Conservation (phyloP, 2,888 invertebrate species). For the Mylabris sibirica region DNA sequence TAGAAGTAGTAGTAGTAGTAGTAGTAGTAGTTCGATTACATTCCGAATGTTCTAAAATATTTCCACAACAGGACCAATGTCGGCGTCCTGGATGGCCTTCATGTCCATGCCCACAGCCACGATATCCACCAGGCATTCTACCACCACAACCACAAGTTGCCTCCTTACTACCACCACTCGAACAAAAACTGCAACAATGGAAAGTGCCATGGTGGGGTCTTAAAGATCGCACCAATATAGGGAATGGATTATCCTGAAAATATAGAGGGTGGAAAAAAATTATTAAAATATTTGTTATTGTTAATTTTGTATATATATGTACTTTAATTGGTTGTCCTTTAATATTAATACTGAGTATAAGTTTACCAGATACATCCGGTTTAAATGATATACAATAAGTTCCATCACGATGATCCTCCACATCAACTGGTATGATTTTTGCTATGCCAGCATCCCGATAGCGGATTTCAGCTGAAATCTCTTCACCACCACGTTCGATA, state of each 20-base stretch:
- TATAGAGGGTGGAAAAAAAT: conserved; percentile 15
- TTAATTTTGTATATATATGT: no score
- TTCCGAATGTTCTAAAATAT: conserved; percentile 68
- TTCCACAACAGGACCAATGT: conserved; percentile 86
- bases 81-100: conserved; percentile 79
- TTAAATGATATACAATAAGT: conserved; percentile 69
- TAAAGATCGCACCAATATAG: conserved; percentile 69
- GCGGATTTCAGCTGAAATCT: conserved; percentile 65
- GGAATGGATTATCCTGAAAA: conserved; percentile 73
- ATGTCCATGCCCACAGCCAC: conserved; percentile 84
- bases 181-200: conserved; percentile 85
- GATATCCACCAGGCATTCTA: conserved; percentile 76
- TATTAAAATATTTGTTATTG: not conserved
- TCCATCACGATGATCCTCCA: conserved; percentile 71
- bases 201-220: conserved; percentile 74
- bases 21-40: conserved; percentile 66
- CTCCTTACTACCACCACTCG: conserved; percentile 76
- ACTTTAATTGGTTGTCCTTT: conserved; percentile 74
- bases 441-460: conserved; percentile 63
- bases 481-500: conserved; percentile 73
- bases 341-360: conserved; percentile 69
- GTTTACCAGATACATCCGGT: conserved; percentile 71
- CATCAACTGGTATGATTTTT: conserved; percentile 62
- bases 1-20: no score
- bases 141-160: conserved; percentile 76